Evolutionary conservation across 1,140 invertebrate genomes (phyloP).

Genomic region (Megalopta genalis): DNA sequence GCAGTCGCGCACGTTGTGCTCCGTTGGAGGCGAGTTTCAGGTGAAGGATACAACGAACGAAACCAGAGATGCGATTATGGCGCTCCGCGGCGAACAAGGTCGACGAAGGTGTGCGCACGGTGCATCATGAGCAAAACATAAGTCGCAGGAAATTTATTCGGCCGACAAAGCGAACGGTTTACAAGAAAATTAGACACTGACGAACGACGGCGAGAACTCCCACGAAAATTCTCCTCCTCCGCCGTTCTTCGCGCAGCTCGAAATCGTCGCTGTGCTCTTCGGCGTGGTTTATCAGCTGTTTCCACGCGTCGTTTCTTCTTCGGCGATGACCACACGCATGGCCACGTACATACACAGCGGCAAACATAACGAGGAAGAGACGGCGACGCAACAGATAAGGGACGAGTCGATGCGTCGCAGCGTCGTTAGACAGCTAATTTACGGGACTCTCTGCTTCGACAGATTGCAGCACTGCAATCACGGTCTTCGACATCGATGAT

Average conservation of each 20-base stretch:
- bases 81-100: background rate
- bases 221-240: background rate
- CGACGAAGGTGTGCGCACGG: too few relatives aligned
- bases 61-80: background rate
- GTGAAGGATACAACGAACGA: background rate
- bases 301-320: slow-evolving; percentile 42
- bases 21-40: background rate
- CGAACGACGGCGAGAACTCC: too few relatives aligned
- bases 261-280: slow-evolving; percentile 20
- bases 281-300: slow-evolving; percentile 50
- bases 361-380: slow-evolving; percentile 13
- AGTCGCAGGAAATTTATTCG: too few relatives aligned
- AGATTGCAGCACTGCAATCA: too few relatives aligned
- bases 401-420: slow-evolving; percentile 14
- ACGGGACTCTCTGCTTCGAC: background rate
- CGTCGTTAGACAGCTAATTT: background rate
- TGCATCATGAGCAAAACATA: too few relatives aligned
- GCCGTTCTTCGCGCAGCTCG: slow-evolving; percentile 14
- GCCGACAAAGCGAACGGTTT: too few relatives aligned
- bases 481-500: too few relatives aligned
- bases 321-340: slow-evolving; percentile 6
- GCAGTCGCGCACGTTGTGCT: background rate
- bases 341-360: slow-evolving; percentile 5
- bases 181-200: too few relatives aligned
- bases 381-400: slow-evolving; percentile 36